phyloP scores from a whole-genome alignment of 2,888 invertebrate genomes.

The Cryptus viduatorius region DNA sequence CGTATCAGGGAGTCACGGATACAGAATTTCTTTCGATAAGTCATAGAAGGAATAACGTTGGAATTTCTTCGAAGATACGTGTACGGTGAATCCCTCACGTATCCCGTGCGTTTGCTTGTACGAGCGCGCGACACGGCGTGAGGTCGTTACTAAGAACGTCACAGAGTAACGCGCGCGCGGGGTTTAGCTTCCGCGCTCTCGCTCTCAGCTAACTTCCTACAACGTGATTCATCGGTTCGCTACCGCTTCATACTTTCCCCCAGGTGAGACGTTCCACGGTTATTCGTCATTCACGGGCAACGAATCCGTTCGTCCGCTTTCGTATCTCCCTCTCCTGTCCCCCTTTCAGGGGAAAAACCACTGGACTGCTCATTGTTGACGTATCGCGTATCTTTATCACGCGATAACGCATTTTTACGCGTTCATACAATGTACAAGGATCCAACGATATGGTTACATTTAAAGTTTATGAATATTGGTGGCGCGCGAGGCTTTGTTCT shows the following conservation, averaged over 20 bases:
- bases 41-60: slow-evolving; percentile 55
- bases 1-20: slow-evolving; percentile 24
- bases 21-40: slow-evolving; percentile 58
- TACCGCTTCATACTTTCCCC: slow-evolving; percentile 45
- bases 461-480: neutral
- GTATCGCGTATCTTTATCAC: slow-evolving; percentile 25
- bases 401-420: slow-evolving; percentile 15
- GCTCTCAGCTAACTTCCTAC: slow-evolving; percentile 53
- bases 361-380: slow-evolving; percentile 34
- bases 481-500: neutral
- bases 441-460: neutral
- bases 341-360: slow-evolving; percentile 14
- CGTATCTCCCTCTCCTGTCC: slow-evolving; percentile 11
- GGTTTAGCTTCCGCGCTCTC: slow-evolving; percentile 57
- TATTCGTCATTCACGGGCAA: slow-evolving; percentile 67
- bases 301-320: slow-evolving; percentile 45
- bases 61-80: slow-evolving; percentile 59
- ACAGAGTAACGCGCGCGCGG: slow-evolving; percentile 11
- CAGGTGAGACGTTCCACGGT: slow-evolving; percentile 61
- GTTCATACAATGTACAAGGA: neutral
- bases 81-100: slow-evolving; percentile 52
- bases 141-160: slow-evolving; percentile 63
- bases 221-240: slow-evolving; percentile 63
- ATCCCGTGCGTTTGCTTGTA: slow-evolving; percentile 16
- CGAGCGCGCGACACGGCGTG: slow-evolving; percentile 40